These are phyloP conservation scores for Thalpophila matura DNA, from an alignment of 2,888 invertebrate species.

Conservation along the genomic window DNA sequence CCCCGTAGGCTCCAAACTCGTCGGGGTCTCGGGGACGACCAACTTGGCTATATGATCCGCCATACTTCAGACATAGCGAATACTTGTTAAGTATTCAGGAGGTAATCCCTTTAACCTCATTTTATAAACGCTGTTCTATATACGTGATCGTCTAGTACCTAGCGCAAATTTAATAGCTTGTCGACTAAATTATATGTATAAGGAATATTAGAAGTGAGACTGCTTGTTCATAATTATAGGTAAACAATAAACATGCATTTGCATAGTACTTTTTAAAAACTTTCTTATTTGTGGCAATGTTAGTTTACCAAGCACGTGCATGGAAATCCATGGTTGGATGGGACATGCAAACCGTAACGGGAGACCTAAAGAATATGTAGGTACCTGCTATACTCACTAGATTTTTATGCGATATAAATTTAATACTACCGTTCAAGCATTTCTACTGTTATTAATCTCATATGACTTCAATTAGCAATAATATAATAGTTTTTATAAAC, in stretches of 20 bases:
- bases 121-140: conserved; percentile 55
- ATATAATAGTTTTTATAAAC: background rate
- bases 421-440: background rate
- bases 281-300: no score
- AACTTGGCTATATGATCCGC: conserved; percentile 60
- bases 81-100: conserved; percentile 63
- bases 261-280: background rate
- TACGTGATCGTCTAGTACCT: conserved; percentile 52
- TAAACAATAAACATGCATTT: conserved; percentile 6
- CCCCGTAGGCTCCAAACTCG: conserved; percentile 57
- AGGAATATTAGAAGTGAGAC: conserved; percentile 12
- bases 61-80: conserved; percentile 59
- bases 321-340: conserved; percentile 5
- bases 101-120: conserved; percentile 61
- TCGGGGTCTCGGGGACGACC: conserved; percentile 43
- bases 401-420: no score
- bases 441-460: background rate
- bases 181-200: conserved; percentile 31
- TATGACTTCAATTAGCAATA: no score
- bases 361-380: background rate
- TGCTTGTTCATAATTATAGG: background rate
- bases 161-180: conserved; percentile 38
- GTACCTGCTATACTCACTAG: no score
- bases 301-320: background rate
- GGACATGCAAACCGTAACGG: background rate